These are phyloP conservation scores for Ctenopoma multispine DNA, from an alignment of 2,797 vertebrate genomes.

Conservation along the genomic window DNA sequence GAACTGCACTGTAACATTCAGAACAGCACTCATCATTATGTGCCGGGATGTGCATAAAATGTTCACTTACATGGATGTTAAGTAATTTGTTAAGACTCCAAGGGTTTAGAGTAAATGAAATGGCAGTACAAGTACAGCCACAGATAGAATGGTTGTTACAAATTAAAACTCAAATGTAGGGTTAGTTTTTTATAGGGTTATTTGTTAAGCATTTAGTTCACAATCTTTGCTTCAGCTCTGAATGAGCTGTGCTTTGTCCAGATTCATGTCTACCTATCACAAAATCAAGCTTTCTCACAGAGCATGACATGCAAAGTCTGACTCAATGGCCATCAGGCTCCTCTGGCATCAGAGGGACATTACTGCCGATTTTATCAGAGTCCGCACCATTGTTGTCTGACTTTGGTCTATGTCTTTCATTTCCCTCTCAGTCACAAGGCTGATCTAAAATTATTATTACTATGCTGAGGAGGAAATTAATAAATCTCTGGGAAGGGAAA, in stretches of 20 bases:
- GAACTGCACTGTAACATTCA: background rate
- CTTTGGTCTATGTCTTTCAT: conserved; percentile 68
- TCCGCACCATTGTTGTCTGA: conserved; percentile 55
- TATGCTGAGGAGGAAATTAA: conserved; percentile 69
- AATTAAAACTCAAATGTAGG: too few relatives aligned
- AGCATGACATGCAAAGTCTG: conserved; percentile 32
- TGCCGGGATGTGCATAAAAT: background rate
- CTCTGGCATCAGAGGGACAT: conserved; percentile 49
- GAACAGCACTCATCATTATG: conserved; percentile 1
- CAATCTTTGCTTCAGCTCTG: too few relatives aligned
- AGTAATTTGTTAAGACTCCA: too few relatives aligned
- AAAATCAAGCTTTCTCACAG: conserved; percentile 34
- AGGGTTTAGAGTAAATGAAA: too few relatives aligned
- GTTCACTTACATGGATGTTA: background rate
- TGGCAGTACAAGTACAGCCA: too few relatives aligned
- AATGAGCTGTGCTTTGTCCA: background rate
- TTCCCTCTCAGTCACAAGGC: conserved; percentile 62
- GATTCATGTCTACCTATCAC: conserved; percentile 23
- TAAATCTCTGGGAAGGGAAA: conserved; percentile 73
- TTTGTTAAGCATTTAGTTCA: too few relatives aligned
- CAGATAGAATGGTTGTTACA: too few relatives aligned
- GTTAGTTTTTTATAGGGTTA: too few relatives aligned
- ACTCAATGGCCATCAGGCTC: conserved; percentile 28
- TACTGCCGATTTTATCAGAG: conserved; percentile 77
- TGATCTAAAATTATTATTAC: conserved; percentile 66